These are phyloP conservation scores for Myiotriccus ornatus DNA, from an alignment of 2,797 vertebrate species.

Conservation along the genomic window DNA sequence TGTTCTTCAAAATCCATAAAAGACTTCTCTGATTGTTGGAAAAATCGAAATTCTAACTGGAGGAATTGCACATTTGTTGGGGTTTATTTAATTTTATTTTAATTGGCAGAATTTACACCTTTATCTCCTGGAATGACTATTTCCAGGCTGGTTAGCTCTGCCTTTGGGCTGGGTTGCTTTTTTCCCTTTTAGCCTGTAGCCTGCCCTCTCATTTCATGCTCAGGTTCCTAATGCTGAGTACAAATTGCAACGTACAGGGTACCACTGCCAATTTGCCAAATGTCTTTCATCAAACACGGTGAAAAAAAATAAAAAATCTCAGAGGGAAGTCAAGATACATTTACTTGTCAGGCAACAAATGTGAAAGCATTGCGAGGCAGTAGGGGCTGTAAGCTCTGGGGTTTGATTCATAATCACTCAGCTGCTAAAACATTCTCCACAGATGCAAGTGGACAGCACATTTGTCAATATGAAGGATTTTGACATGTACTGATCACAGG, in stretches of 20 bases:
- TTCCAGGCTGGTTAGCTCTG: constrained; percentile 55
- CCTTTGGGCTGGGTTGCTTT: not conserved
- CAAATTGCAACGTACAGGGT: constrained; percentile 84
- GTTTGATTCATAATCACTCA: constrained; percentile 99
- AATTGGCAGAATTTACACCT: not conserved
- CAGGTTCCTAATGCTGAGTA: constrained; percentile 76
- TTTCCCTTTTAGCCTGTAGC: constrained; percentile 57
- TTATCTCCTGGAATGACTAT: constrained; percentile 55
- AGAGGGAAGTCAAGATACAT: constrained; percentile 87
- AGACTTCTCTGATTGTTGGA: not conserved
- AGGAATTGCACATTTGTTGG: not conserved
- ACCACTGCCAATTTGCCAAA: constrained; percentile 93
- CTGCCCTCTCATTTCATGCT: constrained; percentile 78
- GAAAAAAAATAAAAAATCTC: constrained; percentile 78
- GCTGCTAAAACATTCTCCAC: constrained; percentile 98
- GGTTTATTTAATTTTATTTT: not conserved
- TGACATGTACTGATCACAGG: constrained; percentile 98
- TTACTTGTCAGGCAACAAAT: constrained; percentile 87
- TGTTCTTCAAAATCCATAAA: not conserved
- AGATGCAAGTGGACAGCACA: constrained; percentile 99
- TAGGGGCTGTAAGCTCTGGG: constrained; percentile 80
- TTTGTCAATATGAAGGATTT: constrained; percentile 99
- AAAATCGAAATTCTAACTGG: not conserved
- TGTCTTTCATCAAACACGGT: constrained; percentile 88
- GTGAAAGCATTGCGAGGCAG: constrained; percentile 77